Conservation (phyloP, 2,888 invertebrate species). For the Plutella xylostella region DNA sequence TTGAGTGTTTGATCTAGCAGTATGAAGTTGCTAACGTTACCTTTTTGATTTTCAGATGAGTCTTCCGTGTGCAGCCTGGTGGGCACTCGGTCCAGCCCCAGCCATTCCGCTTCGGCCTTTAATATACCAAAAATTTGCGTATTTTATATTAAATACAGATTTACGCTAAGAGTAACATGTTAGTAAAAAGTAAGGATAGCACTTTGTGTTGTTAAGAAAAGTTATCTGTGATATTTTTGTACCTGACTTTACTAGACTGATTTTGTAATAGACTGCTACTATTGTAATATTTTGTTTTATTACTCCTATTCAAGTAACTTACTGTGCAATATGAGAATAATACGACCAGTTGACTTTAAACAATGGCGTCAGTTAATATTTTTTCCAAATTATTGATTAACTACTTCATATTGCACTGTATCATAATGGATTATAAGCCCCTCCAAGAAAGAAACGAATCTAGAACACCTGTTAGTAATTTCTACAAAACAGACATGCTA, state of each 20-base stretch:
- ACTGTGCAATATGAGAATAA: too few relatives aligned
- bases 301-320: too few relatives aligned
- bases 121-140: constrained; percentile 50
- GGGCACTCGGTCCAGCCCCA: constrained; percentile 74
- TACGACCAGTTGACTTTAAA: too few relatives aligned
- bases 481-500: too few relatives aligned
- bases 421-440: too few relatives aligned
- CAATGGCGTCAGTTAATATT: too few relatives aligned
- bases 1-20: constrained; percentile 51
- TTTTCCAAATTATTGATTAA: too few relatives aligned
- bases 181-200: constrained; percentile 11
- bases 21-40: constrained; percentile 37
- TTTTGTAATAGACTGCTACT: constrained; percentile 24
- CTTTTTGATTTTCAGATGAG: constrained; percentile 68
- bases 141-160: constrained; percentile 30
- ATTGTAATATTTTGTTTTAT: too few relatives aligned
- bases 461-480: too few relatives aligned
- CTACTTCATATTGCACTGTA: too few relatives aligned
- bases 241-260: constrained; percentile 22
- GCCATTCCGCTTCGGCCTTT: constrained; percentile 72
- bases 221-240: constrained; percentile 30
- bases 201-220: too few relatives aligned
- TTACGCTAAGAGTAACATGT: constrained; percentile 21
- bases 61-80: constrained; percentile 71
- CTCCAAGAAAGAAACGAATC: too few relatives aligned